Conservation (phyloP, 2,888 invertebrate genomes). For the Resseliella maxima region DNA sequence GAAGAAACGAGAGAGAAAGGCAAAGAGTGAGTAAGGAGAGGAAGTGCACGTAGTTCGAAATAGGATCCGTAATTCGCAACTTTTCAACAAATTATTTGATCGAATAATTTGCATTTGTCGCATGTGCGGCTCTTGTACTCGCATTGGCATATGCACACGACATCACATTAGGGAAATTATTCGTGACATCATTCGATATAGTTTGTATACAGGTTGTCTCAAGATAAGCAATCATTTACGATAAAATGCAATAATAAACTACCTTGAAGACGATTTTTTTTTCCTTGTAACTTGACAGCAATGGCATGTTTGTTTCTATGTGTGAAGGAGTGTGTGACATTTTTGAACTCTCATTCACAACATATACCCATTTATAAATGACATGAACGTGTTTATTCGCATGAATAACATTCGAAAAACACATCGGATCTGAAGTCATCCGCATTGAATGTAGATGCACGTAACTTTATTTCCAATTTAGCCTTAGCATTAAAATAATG, state of each 20-base stretch:
- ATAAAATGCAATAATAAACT: conserved; percentile 48
- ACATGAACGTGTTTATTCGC: conserved; percentile 36
- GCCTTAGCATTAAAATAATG: not conserved
- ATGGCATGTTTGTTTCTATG: not conserved
- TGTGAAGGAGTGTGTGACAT: not conserved
- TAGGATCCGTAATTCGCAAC: not conserved
- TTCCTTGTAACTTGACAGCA: too few relatives aligned
- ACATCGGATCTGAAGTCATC: conserved; percentile 6
- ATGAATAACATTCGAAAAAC: not conserved
- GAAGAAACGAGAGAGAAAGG: not conserved
- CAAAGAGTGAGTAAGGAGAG: not conserved
- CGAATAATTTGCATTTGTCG: conserved; percentile 9
- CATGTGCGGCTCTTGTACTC: not conserved
- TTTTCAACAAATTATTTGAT: conserved; percentile 45
- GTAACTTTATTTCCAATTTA: conserved; percentile 17
- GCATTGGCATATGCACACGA: not conserved
- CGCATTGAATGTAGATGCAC: not conserved
- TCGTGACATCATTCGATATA: not conserved
- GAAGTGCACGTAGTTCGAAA: not conserved
- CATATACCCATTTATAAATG: not conserved
- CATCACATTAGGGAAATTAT: not conserved
- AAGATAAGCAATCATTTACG: conserved; percentile 36
- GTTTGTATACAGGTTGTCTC: not conserved
- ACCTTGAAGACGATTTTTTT: not conserved
- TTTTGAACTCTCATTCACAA: not conserved